These are phyloP conservation scores for honey bee (Apis mellifera) DNA, from an alignment of 1,140 invertebrate species.

Conservation along the genomic window DNA sequence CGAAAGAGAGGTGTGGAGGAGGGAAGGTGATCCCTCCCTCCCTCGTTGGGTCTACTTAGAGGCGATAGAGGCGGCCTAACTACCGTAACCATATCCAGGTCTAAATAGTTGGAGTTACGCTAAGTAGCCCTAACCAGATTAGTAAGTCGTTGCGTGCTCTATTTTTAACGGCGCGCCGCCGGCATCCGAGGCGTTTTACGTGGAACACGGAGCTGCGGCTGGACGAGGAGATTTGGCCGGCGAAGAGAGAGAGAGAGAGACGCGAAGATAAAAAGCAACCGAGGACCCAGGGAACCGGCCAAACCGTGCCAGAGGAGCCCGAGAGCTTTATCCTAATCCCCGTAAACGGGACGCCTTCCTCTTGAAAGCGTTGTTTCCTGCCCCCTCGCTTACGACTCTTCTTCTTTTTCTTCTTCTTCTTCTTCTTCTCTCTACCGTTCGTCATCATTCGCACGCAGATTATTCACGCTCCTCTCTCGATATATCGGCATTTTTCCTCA, in stretches of 20 bases:
- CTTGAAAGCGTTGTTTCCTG: constrained; percentile 14
- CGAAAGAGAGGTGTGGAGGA: background rate
- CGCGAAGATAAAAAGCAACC: constrained; percentile 42
- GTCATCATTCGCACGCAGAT: no score
- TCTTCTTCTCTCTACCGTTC: no score
- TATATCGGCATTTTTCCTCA: no score
- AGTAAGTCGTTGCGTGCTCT: constrained; percentile 81
- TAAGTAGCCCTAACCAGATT: constrained; percentile 81
- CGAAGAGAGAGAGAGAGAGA: background rate
- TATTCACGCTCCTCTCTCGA: no score
- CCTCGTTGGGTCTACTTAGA: constrained; percentile 51
- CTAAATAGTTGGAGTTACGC: constrained; percentile 80
- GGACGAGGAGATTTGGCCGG: background rate
- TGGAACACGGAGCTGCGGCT: constrained; percentile 16
- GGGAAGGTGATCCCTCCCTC: background rate
- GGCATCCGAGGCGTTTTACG: constrained; percentile 56
- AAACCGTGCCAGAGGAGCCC: background rate
- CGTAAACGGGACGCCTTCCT: constrained; percentile 59
- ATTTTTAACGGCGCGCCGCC: constrained; percentile 76
- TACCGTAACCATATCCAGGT: constrained; percentile 78
- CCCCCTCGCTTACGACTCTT: constrained; percentile 14
- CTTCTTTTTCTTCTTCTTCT: constrained; percentile 16
- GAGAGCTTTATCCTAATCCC: constrained; percentile 63
- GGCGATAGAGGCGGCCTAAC: constrained; percentile 62
- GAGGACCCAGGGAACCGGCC: no score